Evolutionary conservation across 2,888 invertebrate species (phyloP).

Genomic region (Drosophila koepferae): DNA sequence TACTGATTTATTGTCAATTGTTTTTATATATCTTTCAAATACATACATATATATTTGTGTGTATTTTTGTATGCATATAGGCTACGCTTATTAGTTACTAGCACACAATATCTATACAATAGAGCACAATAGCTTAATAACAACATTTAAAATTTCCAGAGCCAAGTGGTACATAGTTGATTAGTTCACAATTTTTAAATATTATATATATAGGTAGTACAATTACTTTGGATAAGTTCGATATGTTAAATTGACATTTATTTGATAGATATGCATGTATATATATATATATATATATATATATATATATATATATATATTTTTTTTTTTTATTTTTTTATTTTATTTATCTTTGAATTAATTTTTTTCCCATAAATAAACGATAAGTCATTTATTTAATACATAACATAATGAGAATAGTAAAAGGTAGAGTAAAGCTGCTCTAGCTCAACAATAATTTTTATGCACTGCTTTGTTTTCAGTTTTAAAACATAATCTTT

Average conservation of each 20-base stretch:
- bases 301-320: neutral
- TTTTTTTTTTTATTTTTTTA: no score
- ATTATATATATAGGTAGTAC: constrained; percentile 34
- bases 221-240: constrained; percentile 51
- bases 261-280: constrained; percentile 5
- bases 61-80: constrained; percentile 1
- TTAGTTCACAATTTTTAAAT: constrained; percentile 30
- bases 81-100: neutral
- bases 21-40: neutral
- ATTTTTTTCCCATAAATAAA: no score
- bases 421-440: neutral
- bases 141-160: neutral
- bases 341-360: no score
- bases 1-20: constrained; percentile 54
- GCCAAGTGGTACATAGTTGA: constrained; percentile 14
- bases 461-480: neutral
- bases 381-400: no score
- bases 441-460: neutral
- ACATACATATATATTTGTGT: neutral
- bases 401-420: neutral
- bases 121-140: constrained; percentile 20
- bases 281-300: neutral
- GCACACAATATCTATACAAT: constrained; percentile 27
- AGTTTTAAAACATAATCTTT: neutral
- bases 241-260: constrained; percentile 70